Conservation (phyloP, 2,113 vertebrate genomes). For the Suricata suricatta region DNA sequence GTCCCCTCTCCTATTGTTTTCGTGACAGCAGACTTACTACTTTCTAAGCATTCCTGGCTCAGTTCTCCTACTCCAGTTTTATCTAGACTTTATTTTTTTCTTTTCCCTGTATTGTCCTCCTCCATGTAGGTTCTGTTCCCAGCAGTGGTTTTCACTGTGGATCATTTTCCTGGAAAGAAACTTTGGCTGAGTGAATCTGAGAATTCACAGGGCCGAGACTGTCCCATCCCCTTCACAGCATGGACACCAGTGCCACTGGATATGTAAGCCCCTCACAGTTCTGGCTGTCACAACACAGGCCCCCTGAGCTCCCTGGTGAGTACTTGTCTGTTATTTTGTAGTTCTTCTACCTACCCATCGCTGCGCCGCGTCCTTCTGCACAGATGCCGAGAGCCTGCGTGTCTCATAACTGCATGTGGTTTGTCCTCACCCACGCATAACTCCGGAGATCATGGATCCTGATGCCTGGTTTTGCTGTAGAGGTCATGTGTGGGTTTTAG, state of each 20-base stretch:
- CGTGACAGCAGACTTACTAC: not conserved
- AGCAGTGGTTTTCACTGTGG: not conserved
- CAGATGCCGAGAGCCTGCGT: accelerated
- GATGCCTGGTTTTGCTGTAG: not conserved
- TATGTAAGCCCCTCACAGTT: no score
- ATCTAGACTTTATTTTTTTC: not conserved
- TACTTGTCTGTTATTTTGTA: accelerated
- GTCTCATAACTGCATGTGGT: not conserved
- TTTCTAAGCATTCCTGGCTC: not conserved
- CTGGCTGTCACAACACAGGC: not conserved
- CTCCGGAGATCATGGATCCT: not conserved
- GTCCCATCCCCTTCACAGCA: not conserved
- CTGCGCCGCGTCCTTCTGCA: not conserved
- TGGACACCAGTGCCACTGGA: accelerated
- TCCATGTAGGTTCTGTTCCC: not conserved
- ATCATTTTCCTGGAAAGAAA: not conserved
- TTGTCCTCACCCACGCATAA: no score
- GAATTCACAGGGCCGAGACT: not conserved
- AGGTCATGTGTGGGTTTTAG: not conserved
- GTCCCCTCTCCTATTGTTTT: not conserved
- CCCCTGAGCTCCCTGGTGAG: not conserved
- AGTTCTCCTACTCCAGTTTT: not conserved
- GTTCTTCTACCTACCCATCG: not conserved
- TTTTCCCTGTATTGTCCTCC: not conserved
- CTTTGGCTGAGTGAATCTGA: not conserved